A percentile compares a stretch with the other conserved stretches of the same genome.
Conservation (phyloP, 2,797 vertebrate genomes). For the Coluber constrictor region DNA sequence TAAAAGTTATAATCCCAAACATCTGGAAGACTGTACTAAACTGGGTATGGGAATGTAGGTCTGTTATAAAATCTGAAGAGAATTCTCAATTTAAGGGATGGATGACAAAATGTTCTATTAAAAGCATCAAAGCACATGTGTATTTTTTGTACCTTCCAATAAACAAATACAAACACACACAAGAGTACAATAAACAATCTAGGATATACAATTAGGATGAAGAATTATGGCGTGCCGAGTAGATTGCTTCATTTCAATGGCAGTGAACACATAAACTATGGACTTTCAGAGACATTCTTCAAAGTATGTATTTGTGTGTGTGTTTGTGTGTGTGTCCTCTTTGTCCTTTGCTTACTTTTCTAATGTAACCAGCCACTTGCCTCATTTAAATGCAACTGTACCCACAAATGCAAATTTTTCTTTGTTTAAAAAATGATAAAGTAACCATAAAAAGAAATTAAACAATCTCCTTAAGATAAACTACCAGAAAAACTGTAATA, state of each 20-base stretch:
- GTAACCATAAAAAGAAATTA: neutral
- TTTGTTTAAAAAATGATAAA: constrained; percentile 28
- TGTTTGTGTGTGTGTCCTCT: neutral
- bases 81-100: neutral
- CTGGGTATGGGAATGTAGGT: neutral
- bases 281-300: accelerated
- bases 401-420: constrained; percentile 11
- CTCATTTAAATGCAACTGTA: neutral
- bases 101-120: neutral
- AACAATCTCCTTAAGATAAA: constrained; percentile 46
- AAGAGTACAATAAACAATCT: neutral
- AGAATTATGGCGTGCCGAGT: neutral
- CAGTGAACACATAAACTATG: neutral
- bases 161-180: neutral
- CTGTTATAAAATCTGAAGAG: neutral
- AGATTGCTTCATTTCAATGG: neutral
- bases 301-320: neutral
- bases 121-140: neutral
- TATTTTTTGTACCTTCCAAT: neutral
- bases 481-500: neutral
- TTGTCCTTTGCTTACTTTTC: constrained; percentile 21
- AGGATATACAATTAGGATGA: neutral
- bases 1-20: neutral
- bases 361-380: constrained; percentile 6
- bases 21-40: neutral